Conservation (phyloP, 1,140 invertebrate species). For the Stenopsyche tienmushanensis region DNA sequence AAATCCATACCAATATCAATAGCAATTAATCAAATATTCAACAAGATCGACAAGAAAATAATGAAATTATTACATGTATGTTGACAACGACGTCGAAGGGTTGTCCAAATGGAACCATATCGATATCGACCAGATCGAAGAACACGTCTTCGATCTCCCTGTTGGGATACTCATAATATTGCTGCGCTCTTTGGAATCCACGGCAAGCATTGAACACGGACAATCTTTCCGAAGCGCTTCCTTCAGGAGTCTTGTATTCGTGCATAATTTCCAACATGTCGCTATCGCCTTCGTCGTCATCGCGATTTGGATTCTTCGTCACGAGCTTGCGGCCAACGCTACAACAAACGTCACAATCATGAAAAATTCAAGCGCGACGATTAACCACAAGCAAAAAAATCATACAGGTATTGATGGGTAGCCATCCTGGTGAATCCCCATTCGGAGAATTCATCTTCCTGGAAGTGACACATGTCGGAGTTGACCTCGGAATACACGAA, state of each 20-base stretch:
- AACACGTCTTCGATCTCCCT: conserved; percentile 61
- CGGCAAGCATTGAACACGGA: conserved; percentile 65
- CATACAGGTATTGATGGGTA: conserved; percentile 66
- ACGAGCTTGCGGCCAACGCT: conserved; percentile 73
- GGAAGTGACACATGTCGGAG: conserved; percentile 71
- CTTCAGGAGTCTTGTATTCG: conserved; percentile 71
- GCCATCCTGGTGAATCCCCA: conserved; percentile 65
- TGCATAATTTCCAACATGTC: conserved; percentile 69
- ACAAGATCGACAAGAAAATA: background rate
- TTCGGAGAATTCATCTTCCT: conserved; percentile 63
- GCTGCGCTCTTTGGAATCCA: conserved; percentile 59
- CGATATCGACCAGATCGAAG: conserved; percentile 70
- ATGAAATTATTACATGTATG: conserved; percentile 56
- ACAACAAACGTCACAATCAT: conserved; percentile 42
- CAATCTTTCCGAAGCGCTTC: conserved; percentile 62
- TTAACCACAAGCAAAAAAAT: too few relatives aligned
- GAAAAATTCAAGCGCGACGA: too few relatives aligned
- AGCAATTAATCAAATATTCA: background rate
- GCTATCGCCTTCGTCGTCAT: conserved; percentile 63
- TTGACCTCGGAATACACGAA: conserved; percentile 81
- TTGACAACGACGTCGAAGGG: conserved; percentile 66
- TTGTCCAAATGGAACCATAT: conserved; percentile 65
- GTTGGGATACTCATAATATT: conserved; percentile 60
- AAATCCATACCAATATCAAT: background rate
- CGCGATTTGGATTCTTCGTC: conserved; percentile 66